A percentile compares a stretch with the other conserved stretches of the same genome.
These are phyloP conservation scores for Dolomedes plantarius DNA, from an alignment of 2,888 invertebrate species.

Conservation along the genomic window DNA sequence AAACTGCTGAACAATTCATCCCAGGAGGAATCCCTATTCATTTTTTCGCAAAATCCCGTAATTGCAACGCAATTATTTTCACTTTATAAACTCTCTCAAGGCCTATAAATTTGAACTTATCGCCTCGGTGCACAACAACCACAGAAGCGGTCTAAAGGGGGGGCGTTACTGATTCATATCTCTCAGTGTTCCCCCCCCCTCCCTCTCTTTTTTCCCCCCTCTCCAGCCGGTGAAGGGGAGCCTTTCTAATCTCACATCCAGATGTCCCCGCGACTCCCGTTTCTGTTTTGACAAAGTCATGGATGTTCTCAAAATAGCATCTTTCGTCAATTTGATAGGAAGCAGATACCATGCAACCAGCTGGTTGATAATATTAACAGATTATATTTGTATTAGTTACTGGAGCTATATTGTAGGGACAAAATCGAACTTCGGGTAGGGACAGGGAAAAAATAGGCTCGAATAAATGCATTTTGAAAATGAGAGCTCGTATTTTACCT, in stretches of 20 bases:
- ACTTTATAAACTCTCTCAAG: not conserved
- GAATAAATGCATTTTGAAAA: too few species aligned
- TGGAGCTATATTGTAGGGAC: too few species aligned
- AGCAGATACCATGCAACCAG: not conserved
- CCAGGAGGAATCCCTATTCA: not conserved
- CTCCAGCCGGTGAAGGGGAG: not conserved
- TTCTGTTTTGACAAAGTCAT: slow-evolving; percentile 12
- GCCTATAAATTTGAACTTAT: not conserved
- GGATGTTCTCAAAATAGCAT: not conserved
- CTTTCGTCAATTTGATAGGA: not conserved
- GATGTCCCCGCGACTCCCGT: slow-evolving; percentile 4
- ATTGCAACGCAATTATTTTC: not conserved
- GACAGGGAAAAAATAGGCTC: too few species aligned
- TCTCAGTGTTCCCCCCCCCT: not conserved
- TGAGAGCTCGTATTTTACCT: too few species aligned
- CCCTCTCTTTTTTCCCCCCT: not conserved
- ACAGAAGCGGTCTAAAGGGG: not conserved
- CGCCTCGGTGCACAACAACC: not conserved
- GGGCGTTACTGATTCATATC: not conserved
- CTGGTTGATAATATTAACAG: not conserved
- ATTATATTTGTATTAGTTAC: not conserved
- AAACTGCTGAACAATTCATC: not conserved
- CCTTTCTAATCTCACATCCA: not conserved
- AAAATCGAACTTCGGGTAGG: too few species aligned
- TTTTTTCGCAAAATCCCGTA: not conserved